Percentiles rank a stretch among this genome's conserved stretches.
Evolutionary conservation across 2,888 invertebrate genomes (phyloP).

Genomic region (Xestia xanthographa): DNA sequence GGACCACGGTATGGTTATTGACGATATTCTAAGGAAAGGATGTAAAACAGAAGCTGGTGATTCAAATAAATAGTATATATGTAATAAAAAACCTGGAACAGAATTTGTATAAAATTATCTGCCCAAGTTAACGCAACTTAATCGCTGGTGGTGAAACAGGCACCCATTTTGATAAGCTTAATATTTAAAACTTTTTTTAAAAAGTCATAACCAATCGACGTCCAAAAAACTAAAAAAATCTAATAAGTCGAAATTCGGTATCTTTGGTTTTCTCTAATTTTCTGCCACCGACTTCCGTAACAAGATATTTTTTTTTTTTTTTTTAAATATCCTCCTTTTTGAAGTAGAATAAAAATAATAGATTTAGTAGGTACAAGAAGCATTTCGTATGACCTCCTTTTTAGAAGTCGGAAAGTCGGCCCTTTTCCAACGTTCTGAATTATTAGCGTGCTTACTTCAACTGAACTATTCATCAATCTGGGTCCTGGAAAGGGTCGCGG

Average conservation of each 20-base stretch:
- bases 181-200: background rate
- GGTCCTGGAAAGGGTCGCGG: slow-evolving; percentile 23
- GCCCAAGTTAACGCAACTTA: too few relatives aligned
- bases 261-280: background rate
- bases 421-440: slow-evolving; percentile 16
- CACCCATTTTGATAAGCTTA: too few relatives aligned
- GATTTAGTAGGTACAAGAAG: background rate
- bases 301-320: background rate
- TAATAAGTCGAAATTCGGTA: background rate
- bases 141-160: too few relatives aligned
- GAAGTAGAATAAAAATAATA: background rate
- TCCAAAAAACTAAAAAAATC: background rate
- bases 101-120: too few relatives aligned
- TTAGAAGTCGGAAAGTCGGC: background rate
- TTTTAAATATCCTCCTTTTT: background rate
- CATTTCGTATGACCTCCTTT: background rate
- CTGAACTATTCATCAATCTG: slow-evolving; percentile 61
- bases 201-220: background rate
- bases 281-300: background rate
- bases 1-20: slow-evolving; percentile 19
- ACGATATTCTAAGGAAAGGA: background rate
- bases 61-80: background rate
- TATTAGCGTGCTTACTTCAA: slow-evolving; percentile 27
- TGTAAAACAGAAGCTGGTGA: background rate
- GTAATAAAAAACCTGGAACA: too few relatives aligned